phyloP scores from a whole-genome alignment of 2,888 invertebrate genomes.

The Amblyteles armatorius region DNA sequence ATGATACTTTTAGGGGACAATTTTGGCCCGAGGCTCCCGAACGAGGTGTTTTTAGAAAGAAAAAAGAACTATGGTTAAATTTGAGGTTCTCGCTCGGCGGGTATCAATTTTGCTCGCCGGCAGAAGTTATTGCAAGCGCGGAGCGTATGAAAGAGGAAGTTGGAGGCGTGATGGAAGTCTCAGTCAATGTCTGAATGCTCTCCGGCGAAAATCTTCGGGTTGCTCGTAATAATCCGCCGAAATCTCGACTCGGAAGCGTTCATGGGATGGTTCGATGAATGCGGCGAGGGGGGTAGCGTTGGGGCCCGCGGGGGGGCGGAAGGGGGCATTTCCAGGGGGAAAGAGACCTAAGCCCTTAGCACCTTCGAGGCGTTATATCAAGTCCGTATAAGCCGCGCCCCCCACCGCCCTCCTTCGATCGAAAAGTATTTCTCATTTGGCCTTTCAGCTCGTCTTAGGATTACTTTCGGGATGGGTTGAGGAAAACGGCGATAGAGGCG shows the following conservation, averaged over 20 bases:
- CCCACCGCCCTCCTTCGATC: conserved; percentile 72
- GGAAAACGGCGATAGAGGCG: conserved; percentile 57
- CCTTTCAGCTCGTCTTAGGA: conserved; percentile 80
- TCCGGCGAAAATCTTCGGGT: conserved; percentile 29
- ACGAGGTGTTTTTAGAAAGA: background rate
- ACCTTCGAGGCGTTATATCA: conserved; percentile 75
- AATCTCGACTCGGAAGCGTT: conserved; percentile 74
- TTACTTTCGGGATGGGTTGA: conserved; percentile 69
- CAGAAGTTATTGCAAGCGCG: conserved; percentile 35
- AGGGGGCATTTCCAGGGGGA: conserved; percentile 38
- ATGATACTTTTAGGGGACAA: too few species aligned
- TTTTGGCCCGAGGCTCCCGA: too few species aligned
- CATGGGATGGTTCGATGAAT: conserved; percentile 41
- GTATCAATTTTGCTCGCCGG: conserved; percentile 9
- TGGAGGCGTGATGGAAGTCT: conserved; percentile 29
- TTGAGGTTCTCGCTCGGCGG: background rate
- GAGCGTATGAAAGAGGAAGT: conserved; percentile 38
- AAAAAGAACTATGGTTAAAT: background rate
- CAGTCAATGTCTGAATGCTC: conserved; percentile 36
- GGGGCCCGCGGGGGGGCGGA: conserved; percentile 16
- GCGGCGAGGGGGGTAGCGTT: conserved; percentile 31
- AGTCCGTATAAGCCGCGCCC: conserved; percentile 72
- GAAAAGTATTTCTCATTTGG: conserved; percentile 84
- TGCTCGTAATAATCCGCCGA: conserved; percentile 74
- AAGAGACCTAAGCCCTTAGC: conserved; percentile 58